Evolutionary conservation across 2,888 invertebrate genomes (phyloP).

Genomic region (Myopa tessellatipennis): DNA sequence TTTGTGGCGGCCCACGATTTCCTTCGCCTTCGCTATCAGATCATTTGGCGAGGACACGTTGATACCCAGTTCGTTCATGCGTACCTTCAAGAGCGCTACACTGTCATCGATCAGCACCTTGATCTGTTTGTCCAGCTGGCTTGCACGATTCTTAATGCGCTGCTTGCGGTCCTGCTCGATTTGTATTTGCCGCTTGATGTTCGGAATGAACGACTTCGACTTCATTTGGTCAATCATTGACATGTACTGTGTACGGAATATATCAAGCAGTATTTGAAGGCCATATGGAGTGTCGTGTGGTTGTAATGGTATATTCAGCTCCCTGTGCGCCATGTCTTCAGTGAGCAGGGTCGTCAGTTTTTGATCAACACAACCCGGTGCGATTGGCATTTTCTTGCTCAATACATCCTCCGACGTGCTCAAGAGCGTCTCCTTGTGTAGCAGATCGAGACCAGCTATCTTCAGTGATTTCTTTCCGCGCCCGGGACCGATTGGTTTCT

Average conservation of each 20-base stretch:
- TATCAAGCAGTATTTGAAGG: slow-evolving; percentile 86
- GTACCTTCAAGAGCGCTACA: slow-evolving; percentile 85
- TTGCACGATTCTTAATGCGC: slow-evolving; percentile 83
- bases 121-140: slow-evolving; percentile 94
- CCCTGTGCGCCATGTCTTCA: slow-evolving; percentile 79
- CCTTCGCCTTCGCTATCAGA: slow-evolving; percentile 86
- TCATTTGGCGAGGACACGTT: slow-evolving; percentile 88
- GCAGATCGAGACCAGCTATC: slow-evolving; percentile 87
- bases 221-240: slow-evolving; percentile 87
- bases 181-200: slow-evolving; percentile 81
- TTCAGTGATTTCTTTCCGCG: slow-evolving; percentile 77
- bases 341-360: slow-evolving; percentile 85
- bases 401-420: slow-evolving; percentile 83
- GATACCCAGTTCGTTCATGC: slow-evolving; percentile 92
- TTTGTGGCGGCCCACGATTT: slow-evolving; percentile 92
- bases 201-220: slow-evolving; percentile 78
- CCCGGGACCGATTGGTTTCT: slow-evolving; percentile 73
- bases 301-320: slow-evolving; percentile 83
- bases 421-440: slow-evolving; percentile 89
- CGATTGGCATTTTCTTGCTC: slow-evolving; percentile 83
- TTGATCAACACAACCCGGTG: slow-evolving; percentile 92
- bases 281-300: slow-evolving; percentile 86
- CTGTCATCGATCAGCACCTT: slow-evolving; percentile 92
- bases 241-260: slow-evolving; percentile 87
- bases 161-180: slow-evolving; percentile 87